Evolutionary conservation across 2,888 invertebrate genomes (phyloP), one percentile per base, ranked within the genome.

Genomic region (Pandemis corylana): DNA sequence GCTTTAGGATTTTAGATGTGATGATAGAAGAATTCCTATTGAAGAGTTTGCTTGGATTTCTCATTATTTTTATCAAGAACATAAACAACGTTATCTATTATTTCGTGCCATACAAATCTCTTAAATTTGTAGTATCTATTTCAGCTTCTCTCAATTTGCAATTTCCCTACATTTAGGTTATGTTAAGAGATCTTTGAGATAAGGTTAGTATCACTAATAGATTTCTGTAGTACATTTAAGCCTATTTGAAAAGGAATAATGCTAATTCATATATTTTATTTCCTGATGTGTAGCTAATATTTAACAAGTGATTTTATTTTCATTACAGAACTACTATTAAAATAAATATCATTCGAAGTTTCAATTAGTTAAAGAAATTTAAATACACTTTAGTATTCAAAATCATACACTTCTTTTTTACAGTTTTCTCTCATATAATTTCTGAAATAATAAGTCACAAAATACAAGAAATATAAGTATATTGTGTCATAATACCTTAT

Each of bases 1-100:
- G n/a, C 5, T 59, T 28, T 5, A 28, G 59, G 12, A 12, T 28
- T 59, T 59, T 28, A 10, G 28, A 28, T 12, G 28, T 59, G 36
- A 5, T 41, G 71, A 36, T 70, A 70, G 46, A 61, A 15, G 51
- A 2, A 36, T 56, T 65, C 36, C 20, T 71, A 36, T 51, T 41
- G n/a, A 51, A 20, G 13, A 46, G 20, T 56, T 56, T 61, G 51
- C 42, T 41, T 67, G 46, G 12, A 61, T 72, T 67, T 67, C 28
- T 67, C 49, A 20, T 15, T 61, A 59, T 71, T 56, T 20, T 20
- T 41, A 20, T 64, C 20, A 68, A 63, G 68, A 46, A 59, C 15
- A 59, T 51, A 65, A 65, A 69, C 56, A 51, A 44, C 42, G 64
- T 65, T 73, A 73, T 69, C 68, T 64, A 7, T 56, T n/a, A 42